A percentile compares a stretch with the other conserved stretches of the same genome.
phyloP scores from a whole-genome alignment of 2,888 invertebrate species.

The Apamea anceps region DNA sequence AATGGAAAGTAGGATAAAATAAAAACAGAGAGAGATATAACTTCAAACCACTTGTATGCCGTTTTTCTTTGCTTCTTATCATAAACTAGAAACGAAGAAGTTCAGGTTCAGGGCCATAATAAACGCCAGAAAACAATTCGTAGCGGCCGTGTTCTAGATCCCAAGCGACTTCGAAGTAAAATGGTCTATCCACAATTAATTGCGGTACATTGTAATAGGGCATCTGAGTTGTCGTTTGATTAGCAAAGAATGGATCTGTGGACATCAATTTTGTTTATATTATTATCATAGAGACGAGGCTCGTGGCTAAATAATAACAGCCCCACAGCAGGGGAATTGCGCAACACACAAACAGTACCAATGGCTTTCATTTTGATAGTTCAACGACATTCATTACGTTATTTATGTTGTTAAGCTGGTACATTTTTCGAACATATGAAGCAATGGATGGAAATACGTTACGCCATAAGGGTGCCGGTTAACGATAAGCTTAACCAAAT shows the following conservation, averaged over 20 bases:
- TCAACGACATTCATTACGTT: not conserved
- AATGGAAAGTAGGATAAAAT: not conserved
- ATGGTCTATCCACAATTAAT: slow-evolving; percentile 73
- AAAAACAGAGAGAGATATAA: not conserved
- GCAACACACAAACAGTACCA: no score
- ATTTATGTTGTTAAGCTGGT: not conserved
- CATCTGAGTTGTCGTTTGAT: not conserved
- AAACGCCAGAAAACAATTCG: slow-evolving; percentile 75
- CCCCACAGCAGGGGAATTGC: no score
- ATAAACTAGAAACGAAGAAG: not conserved
- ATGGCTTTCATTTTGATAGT: not conserved
- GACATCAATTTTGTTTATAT: not conserved
- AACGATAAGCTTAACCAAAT: no score
- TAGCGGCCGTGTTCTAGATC: slow-evolving; percentile 41
- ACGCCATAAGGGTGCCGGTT: no score
- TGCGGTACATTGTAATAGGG: slow-evolving; percentile 34
- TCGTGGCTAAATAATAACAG: no score
- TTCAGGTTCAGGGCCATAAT: slow-evolving; percentile 72
- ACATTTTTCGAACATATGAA: not conserved
- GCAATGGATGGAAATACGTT: not conserved
- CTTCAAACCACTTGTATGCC: not conserved
- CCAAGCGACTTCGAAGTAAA: slow-evolving; percentile 75
- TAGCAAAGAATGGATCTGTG: not conserved
- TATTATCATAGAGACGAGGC: not conserved
- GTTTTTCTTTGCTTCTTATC: not conserved